phyloP scores from a whole-genome alignment of 2,797 vertebrate species.

The Tinamus major region DNA sequence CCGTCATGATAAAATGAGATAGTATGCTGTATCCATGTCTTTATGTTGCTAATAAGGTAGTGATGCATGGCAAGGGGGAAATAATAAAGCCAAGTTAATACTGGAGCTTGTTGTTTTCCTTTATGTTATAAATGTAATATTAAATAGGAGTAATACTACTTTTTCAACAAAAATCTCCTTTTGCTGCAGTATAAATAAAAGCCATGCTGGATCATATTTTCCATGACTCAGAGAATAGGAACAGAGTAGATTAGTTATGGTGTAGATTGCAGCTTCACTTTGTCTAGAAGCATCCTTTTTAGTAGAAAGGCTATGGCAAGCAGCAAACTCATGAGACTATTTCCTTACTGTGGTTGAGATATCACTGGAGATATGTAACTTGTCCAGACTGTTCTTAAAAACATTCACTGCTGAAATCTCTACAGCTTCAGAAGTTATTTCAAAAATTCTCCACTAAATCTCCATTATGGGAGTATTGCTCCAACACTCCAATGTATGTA shows the following conservation, averaged over 20 bases:
- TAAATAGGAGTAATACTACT: not conserved
- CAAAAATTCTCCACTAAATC: not conserved
- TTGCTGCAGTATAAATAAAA: not conserved
- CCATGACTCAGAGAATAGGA: not conserved
- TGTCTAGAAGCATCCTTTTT: not conserved
- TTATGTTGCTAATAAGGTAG: slow-evolving; percentile 62
- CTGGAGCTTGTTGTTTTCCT: not conserved
- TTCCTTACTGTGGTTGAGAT: not conserved
- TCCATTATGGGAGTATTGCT: not conserved
- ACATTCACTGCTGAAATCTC: not conserved
- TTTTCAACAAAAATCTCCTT: not conserved
- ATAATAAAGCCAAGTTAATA: slow-evolving; percentile 51
- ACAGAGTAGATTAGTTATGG: not conserved
- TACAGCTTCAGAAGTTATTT: not conserved
- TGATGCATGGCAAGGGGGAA: slow-evolving; percentile 30
- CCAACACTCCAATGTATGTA: not conserved
- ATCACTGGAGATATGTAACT: not conserved
- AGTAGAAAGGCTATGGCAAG: not conserved
- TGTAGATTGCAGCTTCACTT: not conserved
- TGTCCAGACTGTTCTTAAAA: not conserved
- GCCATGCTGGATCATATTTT: not conserved
- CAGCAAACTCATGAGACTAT: not conserved
- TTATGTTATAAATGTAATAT: slow-evolving; percentile 26
- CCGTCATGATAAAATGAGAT: slow-evolving; percentile 55
- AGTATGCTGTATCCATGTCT: slow-evolving; percentile 33